Evolutionary conservation across 1,140 invertebrate genomes (phyloP).

Genomic region (Antheraea pernyi): DNA sequence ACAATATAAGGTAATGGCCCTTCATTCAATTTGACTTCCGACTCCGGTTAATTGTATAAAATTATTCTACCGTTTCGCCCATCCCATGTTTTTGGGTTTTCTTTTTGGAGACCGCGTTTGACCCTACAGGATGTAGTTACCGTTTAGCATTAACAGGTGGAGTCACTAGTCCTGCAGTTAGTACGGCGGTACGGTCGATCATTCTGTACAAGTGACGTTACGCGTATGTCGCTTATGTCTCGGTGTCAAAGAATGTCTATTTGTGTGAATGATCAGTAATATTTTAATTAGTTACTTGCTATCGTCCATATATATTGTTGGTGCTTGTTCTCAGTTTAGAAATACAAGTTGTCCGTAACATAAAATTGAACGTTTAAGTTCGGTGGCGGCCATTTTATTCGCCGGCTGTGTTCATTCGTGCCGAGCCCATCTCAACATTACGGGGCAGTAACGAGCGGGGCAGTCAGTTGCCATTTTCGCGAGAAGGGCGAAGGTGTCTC

Average conservation of each 20-base stretch:
- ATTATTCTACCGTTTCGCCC: constrained; percentile 60
- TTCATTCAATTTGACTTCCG: constrained; percentile 47
- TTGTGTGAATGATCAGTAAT: constrained; percentile 43
- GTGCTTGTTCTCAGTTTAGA: not conserved
- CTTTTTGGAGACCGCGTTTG: constrained; percentile 46
- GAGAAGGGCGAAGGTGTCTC: constrained; percentile 71
- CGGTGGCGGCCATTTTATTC: constrained; percentile 77
- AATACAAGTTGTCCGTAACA: constrained; percentile 28
- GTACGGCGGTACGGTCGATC: constrained; percentile 47
- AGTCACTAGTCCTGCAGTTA: constrained; percentile 50
- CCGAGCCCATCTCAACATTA: constrained; percentile 73
- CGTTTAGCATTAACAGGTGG: constrained; percentile 66
- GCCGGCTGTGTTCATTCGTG: constrained; percentile 76
- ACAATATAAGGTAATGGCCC: constrained; percentile 29
- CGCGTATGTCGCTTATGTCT: constrained; percentile 46
- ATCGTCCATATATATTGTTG: not conserved
- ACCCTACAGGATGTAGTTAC: constrained; percentile 69
- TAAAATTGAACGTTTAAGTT: constrained; percentile 60
- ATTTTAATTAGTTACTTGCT: constrained; percentile 32
- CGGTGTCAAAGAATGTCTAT: constrained; percentile 59
- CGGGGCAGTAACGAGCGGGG: constrained; percentile 64
- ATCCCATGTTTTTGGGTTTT: constrained; percentile 63
- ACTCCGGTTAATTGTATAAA: constrained; percentile 47
- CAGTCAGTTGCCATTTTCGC: constrained; percentile 78
- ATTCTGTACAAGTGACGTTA: constrained; percentile 52